Evolutionary conservation across 2,113 vertebrate species (phyloP), one percentile per base, ranked within the genome.

Genomic region (Megaleporinus macrocephalus): DNA sequence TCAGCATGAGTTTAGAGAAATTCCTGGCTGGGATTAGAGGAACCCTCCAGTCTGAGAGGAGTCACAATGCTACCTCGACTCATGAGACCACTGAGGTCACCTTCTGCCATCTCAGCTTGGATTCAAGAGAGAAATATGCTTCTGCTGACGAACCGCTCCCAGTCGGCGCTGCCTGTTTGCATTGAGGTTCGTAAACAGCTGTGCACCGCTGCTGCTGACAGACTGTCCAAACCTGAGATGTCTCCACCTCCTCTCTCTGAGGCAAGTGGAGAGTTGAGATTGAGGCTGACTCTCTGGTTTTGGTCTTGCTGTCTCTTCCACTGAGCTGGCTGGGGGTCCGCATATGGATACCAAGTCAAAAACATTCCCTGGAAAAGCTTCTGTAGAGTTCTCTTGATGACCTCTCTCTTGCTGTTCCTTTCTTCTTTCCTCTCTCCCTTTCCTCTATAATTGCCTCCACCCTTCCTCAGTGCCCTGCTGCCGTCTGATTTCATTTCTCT

Each of bases 161-260:
- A 78, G 24, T 53, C 63, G 30, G 68, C 49, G 70, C 79, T 27
- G 63, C 47, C 82, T 47, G 36, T 24, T 26, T 59, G 76, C 24
- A 47, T 57, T 59, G 51, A 62, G 51, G 74, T 78, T 77, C 5
- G 22, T 79, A 83, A 68, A 68, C 16, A 63, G 30, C 51, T 16
- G 14, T n/a, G 57, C 15, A 30, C 41, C 55, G 53, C 59, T n/a
- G 51, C 30, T 76, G 55, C 84, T 85, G 65, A 76, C 80, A 44
- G 71, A 77, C 80, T 76, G 29, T 73, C 76, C 53, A 36, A 69
- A 30, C 70, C 51, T 24, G 6, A 16, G 55, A 62, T 20, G 27
- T 30, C 62, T 63, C 41, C 41, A 36, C 41, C 62, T 62, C 63
- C 26, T 62, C 79, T 61, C n/a, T 2, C 57, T 7, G 47, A 61